These are phyloP conservation scores for Hyles euphorbiae DNA, from an alignment of 1,140 invertebrate genomes.

Conservation along the genomic window DNA sequence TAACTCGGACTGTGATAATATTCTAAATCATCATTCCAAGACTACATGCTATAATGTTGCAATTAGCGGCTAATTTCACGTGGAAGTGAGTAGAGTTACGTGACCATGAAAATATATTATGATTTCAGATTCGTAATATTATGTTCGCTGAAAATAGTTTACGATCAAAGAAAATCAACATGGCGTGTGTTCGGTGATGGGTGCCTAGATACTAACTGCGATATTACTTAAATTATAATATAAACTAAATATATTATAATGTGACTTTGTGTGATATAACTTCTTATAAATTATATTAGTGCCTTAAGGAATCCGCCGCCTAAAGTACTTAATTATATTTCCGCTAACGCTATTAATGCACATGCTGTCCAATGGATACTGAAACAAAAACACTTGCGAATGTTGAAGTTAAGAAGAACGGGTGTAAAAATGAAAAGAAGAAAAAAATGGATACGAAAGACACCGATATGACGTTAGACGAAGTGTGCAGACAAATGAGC, in stretches of 20 bases:
- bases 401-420: slow-evolving; percentile 40
- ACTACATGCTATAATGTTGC: too few relatives aligned
- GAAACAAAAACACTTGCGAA: slow-evolving; percentile 37
- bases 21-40: too few relatives aligned
- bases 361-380: slow-evolving; percentile 63
- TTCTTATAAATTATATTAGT: slow-evolving; percentile 30
- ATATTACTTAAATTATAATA: slow-evolving; percentile 48
- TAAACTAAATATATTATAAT: slow-evolving; percentile 46
- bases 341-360: slow-evolving; percentile 20
- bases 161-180: slow-evolving; percentile 25
- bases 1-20: too few relatives aligned
- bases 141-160: slow-evolving; percentile 38
- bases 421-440: slow-evolving; percentile 59
- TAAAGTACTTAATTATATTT: slow-evolving; percentile 22
- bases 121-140: slow-evolving; percentile 50
- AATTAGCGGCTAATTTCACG: too few relatives aligned
- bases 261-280: slow-evolving; percentile 53
- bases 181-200: slow-evolving; percentile 47
- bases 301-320: slow-evolving; percentile 31
- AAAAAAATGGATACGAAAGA: slow-evolving; percentile 46
- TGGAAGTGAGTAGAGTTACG: background rate
- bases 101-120: slow-evolving; percentile 10
- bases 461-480: slow-evolving; percentile 25
- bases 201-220: slow-evolving; percentile 35
- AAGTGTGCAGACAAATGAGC: slow-evolving; percentile 36